These are phyloP conservation scores for Lacerta viridis DNA, from an alignment of 2,797 vertebrate genomes.

Conservation along the genomic window DNA sequence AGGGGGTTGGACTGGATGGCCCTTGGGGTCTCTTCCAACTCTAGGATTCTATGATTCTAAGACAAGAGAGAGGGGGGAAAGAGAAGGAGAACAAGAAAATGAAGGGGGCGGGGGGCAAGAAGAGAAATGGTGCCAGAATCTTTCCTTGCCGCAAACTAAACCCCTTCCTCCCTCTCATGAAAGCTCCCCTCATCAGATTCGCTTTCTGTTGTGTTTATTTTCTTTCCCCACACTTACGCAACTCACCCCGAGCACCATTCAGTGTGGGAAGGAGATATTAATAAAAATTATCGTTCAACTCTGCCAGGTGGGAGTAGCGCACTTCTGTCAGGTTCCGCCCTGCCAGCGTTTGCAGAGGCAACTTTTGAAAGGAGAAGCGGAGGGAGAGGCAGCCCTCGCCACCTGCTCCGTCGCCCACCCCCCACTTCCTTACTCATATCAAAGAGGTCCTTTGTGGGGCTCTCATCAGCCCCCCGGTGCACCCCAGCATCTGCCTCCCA, in stretches of 20 bases:
- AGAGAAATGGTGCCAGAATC: not conserved
- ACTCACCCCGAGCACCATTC: not conserved
- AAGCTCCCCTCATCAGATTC: fast-evolving
- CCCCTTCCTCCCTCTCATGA: not conserved
- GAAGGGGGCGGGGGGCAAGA: fast-evolving
- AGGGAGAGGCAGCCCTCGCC: too few species aligned
- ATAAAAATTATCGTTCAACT: conserved; percentile 14
- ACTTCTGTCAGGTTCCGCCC: not conserved
- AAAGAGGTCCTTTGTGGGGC: conserved; percentile 95
- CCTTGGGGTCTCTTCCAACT: too few species aligned
- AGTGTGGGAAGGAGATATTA: conserved; percentile 26
- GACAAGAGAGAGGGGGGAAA: fast-evolving
- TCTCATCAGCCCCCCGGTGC: conserved; percentile 76
- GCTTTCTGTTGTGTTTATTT: not conserved
- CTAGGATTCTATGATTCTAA: not conserved
- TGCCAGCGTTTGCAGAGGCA: too few species aligned
- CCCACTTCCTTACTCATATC: conserved; percentile 91
- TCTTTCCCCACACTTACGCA: not conserved
- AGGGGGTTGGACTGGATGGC: too few species aligned
- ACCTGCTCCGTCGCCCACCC: not conserved
- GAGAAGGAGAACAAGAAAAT: not conserved
- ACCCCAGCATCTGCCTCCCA: conserved; percentile 64
- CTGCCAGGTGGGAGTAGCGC: not conserved
- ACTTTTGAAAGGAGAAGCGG: not conserved
- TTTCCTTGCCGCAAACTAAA: not conserved